Conservation (phyloP, 2,797 vertebrate species). For the Lindbergichthys nudifrons region DNA sequence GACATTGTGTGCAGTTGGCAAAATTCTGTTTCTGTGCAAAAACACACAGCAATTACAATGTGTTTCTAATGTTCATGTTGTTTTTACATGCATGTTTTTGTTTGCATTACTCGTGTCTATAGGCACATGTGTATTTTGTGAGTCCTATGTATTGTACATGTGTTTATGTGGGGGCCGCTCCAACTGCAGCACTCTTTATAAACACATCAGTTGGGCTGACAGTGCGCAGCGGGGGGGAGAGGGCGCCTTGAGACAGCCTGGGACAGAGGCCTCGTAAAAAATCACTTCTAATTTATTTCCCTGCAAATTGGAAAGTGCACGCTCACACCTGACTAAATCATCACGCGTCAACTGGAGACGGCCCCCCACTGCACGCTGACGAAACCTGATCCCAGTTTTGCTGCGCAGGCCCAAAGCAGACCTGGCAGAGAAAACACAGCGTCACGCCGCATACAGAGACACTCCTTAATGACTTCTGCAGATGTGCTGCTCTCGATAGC, state of each 20-base stretch:
- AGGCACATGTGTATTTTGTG: conserved; percentile 46
- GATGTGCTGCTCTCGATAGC: conserved; percentile 88
- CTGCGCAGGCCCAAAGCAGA: conserved; percentile 88
- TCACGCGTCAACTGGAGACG: conserved; percentile 97
- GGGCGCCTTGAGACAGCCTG: conserved; percentile 85
- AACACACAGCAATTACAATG: conserved; percentile 6
- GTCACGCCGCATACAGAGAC: conserved; percentile 72
- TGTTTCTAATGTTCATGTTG: conserved; percentile 13
- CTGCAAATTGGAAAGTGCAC: conserved; percentile 99
- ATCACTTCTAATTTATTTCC: conserved; percentile 99
- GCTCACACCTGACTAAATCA: conserved; percentile 99
- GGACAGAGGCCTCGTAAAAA: conserved; percentile 93
- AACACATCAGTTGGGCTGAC: conserved; percentile 97
- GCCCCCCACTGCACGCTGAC: conserved; percentile 94
- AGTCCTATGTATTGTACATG: conserved; percentile 20
- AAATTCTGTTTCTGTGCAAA: not conserved
- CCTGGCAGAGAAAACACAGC: conserved; percentile 88
- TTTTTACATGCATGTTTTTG: conserved; percentile 46
- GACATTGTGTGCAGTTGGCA: conserved; percentile 9
- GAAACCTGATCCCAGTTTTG: conserved; percentile 98
- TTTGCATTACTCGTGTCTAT: conserved; percentile 45
- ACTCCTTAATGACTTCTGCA: conserved; percentile 94
- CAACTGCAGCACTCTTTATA: conserved; percentile 90
- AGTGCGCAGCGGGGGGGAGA: conserved; percentile 82
- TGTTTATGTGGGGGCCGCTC: conserved; percentile 61